These are phyloP conservation scores for Orthonevra nobilis DNA, from an alignment of 2,888 invertebrate species.

Conservation along the genomic window DNA sequence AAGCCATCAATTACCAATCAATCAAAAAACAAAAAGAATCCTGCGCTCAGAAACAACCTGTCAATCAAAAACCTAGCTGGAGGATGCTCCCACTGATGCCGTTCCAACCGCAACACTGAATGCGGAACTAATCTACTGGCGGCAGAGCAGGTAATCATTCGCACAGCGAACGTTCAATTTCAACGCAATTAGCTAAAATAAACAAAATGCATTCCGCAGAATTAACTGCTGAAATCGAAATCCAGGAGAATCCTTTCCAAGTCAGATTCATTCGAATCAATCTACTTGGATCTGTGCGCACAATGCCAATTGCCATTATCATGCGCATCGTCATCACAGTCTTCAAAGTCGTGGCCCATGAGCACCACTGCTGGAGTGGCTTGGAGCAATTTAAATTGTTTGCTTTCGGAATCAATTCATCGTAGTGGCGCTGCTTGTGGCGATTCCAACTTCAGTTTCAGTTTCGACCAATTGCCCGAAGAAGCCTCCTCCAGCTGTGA, in stretches of 20 bases:
- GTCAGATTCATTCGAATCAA: constrained; percentile 4
- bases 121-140: constrained; percentile 52
- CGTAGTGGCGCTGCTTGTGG: constrained; percentile 39
- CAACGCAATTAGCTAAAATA: constrained; percentile 60
- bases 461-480: neutral
- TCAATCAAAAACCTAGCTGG: constrained; percentile 19
- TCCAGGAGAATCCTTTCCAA: constrained; percentile 6
- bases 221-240: constrained; percentile 55
- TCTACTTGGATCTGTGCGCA: constrained; percentile 9
- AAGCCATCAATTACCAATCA: constrained; percentile 39
- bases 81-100: constrained; percentile 48
- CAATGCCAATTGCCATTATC: constrained; percentile 55
- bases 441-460: constrained; percentile 1
- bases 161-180: constrained; percentile 34
- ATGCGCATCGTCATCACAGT: constrained; percentile 16
- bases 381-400: constrained; percentile 64
- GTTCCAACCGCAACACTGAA: constrained; percentile 34
- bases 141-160: constrained; percentile 20
- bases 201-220: constrained; percentile 55
- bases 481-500: constrained; percentile 8
- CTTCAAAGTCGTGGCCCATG: neutral
- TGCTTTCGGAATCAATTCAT: constrained; percentile 26
- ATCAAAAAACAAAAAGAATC: constrained; percentile 32
- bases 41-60: no score
- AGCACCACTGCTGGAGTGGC: constrained; percentile 9